phyloP scores from a whole-genome alignment of 2,888 invertebrate genomes.

The Amblyteles armatorius region DNA sequence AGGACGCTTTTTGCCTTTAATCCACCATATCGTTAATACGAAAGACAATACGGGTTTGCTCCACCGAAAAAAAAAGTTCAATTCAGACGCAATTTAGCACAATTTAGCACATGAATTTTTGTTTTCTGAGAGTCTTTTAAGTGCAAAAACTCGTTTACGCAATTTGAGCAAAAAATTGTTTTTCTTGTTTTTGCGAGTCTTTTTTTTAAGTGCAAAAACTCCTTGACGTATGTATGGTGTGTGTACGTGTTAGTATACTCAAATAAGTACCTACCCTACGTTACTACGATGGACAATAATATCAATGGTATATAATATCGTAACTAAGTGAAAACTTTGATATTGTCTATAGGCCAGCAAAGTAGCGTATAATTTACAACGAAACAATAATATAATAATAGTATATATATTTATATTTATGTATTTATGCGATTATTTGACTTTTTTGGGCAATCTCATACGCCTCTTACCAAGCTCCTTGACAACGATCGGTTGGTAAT shows the following conservation, averaged over 20 bases:
- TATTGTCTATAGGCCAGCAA: slow-evolving; percentile 48
- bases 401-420: slow-evolving; percentile 12
- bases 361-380: slow-evolving; percentile 37
- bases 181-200: neutral
- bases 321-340: slow-evolving; percentile 23
- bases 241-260: slow-evolving; percentile 32
- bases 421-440: slow-evolving; percentile 76
- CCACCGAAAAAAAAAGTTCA: neutral
- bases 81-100: neutral
- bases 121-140: neutral
- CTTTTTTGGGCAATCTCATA: slow-evolving; percentile 68
- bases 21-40: no score
- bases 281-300: slow-evolving; percentile 56
- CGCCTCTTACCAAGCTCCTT: slow-evolving; percentile 94
- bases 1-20: no score
- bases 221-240: slow-evolving; percentile 11
- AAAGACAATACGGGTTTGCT: no score
- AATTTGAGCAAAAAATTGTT: neutral
- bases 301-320: slow-evolving; percentile 9
- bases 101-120: neutral
- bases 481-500: slow-evolving; percentile 94
- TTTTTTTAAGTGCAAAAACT: neutral
- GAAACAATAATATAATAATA: slow-evolving; percentile 18
- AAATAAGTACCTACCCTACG: slow-evolving; percentile 55
- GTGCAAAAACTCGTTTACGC: neutral